A percentile compares a stretch with the other conserved stretches of the same genome.
phyloP scores from a whole-genome alignment of 2,797 vertebrate genomes.

The Lithobates pipiens region DNA sequence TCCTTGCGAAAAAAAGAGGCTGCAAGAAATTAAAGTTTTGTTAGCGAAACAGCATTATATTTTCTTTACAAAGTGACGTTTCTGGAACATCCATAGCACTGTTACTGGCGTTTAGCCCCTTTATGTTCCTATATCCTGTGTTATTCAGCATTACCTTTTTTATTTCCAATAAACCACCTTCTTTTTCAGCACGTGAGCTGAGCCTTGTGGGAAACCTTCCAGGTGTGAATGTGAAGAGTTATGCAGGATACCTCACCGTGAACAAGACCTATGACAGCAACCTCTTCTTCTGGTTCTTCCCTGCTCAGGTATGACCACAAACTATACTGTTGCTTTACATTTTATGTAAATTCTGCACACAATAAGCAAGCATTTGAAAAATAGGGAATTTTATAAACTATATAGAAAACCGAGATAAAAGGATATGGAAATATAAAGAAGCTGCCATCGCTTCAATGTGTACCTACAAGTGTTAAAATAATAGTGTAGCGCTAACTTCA shows the following conservation, averaged over 20 bases:
- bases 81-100: neutral
- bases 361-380: neutral
- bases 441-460: too few relatives aligned
- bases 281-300: slow-evolving; percentile 90
- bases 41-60: neutral
- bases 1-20: too few relatives aligned
- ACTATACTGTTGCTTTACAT: neutral
- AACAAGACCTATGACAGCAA: slow-evolving; percentile 87
- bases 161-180: neutral
- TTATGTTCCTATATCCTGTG: slow-evolving; percentile 1
- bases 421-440: too few relatives aligned
- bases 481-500: too few relatives aligned
- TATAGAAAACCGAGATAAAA: too few relatives aligned
- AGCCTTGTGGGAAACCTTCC: slow-evolving; percentile 79
- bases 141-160: neutral
- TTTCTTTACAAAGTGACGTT: neutral
- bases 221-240: slow-evolving; percentile 80
- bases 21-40: too few relatives aligned
- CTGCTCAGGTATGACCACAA: slow-evolving; percentile 74
- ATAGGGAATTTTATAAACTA: too few relatives aligned
- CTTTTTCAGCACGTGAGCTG: slow-evolving; percentile 77
- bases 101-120: neutral
- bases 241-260: slow-evolving; percentile 81
- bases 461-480: too few relatives aligned
- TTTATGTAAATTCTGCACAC: neutral